phyloP scores from a whole-genome alignment of 2,888 invertebrate species.

The Acleris laterana region DNA sequence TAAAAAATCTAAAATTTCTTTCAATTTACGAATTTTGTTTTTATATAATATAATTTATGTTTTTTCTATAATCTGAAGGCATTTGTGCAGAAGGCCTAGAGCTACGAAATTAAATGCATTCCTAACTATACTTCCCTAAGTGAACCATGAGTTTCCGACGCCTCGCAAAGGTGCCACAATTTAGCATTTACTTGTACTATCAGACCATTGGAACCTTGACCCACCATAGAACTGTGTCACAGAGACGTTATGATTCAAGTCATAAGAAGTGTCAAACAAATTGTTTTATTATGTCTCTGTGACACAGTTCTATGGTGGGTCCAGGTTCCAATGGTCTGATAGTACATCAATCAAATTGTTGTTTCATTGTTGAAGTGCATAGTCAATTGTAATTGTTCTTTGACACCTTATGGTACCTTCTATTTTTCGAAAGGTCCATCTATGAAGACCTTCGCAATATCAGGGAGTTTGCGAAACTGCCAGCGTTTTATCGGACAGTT shows the following conservation, averaged over 20 bases:
- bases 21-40: slow-evolving; percentile 15
- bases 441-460: not conserved
- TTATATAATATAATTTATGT: slow-evolving; percentile 31
- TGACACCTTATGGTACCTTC: slow-evolving; percentile 7
- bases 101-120: slow-evolving; percentile 31
- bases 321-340: too few relatives aligned
- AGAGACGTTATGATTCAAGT: too few relatives aligned
- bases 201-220: too few relatives aligned
- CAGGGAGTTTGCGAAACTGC: not conserved
- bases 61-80: slow-evolving; percentile 25
- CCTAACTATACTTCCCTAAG: slow-evolving; percentile 11
- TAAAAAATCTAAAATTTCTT: slow-evolving; percentile 38
- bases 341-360: not conserved
- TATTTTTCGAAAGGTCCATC: not conserved
- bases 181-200: too few relatives aligned
- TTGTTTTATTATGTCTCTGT: too few relatives aligned
- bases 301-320: too few relatives aligned
- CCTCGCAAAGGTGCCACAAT: slow-evolving; percentile 13
- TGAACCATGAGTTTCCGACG: slow-evolving; percentile 10
- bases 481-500: too few relatives aligned
- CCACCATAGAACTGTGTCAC: too few relatives aligned
- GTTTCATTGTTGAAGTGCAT: slow-evolving; percentile 7
- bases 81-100: slow-evolving; percentile 34
- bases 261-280: too few relatives aligned
- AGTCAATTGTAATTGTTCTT: not conserved